A percentile compares a stretch with the other conserved stretches of the same genome.
These are phyloP conservation scores for Semnornis frantzii DNA, from an alignment of 2,113 vertebrate genomes.

Conservation along the genomic window DNA sequence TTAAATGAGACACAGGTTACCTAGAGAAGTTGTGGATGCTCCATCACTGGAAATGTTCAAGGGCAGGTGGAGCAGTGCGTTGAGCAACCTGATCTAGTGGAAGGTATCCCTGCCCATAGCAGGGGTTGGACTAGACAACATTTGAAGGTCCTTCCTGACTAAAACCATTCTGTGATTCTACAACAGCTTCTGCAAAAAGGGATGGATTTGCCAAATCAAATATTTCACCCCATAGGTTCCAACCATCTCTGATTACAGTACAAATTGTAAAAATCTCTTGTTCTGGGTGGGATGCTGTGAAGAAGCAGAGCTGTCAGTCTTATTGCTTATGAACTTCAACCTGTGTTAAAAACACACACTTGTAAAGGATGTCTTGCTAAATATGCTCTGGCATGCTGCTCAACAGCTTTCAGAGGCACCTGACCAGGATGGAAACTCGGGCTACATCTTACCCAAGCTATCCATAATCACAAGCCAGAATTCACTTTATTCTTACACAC, in stretches of 20 bases:
- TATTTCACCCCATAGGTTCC: not conserved
- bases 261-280: not conserved
- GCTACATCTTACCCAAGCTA: not conserved
- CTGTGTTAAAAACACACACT: not conserved
- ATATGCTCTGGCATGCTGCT: not conserved
- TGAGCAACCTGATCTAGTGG: not conserved
- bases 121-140: not conserved
- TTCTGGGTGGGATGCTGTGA: not conserved
- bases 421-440: not conserved
- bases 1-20: not conserved
- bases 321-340: constrained; percentile 1
- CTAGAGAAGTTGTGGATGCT: not conserved
- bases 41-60: not conserved
- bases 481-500: not conserved
- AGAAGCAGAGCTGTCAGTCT: not conserved
- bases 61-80: not conserved
- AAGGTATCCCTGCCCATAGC: not conserved
- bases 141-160: not conserved
- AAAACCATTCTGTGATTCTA: not conserved
- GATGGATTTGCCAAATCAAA: not conserved
- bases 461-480: not conserved
- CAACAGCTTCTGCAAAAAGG: not conserved
- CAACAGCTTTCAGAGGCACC: not conserved
- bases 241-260: not conserved
- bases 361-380: not conserved